Base-by-base conservation (phyloP, 2,888 invertebrate genomes). In the Sesia apiformis region DNA sequence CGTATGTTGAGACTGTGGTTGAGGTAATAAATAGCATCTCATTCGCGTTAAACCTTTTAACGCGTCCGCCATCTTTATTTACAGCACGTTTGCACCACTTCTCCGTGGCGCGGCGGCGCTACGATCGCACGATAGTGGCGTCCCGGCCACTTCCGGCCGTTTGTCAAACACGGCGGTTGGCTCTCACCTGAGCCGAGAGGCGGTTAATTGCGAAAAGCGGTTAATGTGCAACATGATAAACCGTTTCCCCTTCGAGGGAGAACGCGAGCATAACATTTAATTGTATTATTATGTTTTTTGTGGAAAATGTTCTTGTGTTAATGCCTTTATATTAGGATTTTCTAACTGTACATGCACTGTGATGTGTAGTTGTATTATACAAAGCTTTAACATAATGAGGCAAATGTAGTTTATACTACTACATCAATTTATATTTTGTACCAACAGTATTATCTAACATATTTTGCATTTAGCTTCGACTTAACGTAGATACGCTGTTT, bases 151-250 rank as follows among this genome's bases (percentile, higher is more conserved):
- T 76, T 77, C 75, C 76, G 70, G 80, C 76, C 84, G 84, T 86
- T 87, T 84, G 77, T 87, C 82, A 84, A 76, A 73, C 73, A 60
- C 62, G 60, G 69, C 65, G 72, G 69, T 70, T 58, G 54, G 57
- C 56, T 67, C 75, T 81, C 78, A 84, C 84, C 84, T 82, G 81
- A 67, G 69, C 58, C 60, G 62, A 63, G 63, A 55, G 60, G 60
- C 68, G 70, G 79, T 84, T 86, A 87, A 88, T 88, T 87, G 78
- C 79, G 68, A 78, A 76, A 79, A 78, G 71, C 72, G 68, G 76
- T 63, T 81, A 81, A 81, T 78, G 79, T 77, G 74, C 76, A 72
- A 74, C 71, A 76, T 85, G 86, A 88, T 85, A 72, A 75, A 87
- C 72, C 66, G 80, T 68, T 86, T 87, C 86, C 86, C 75, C 68